Evolutionary conservation across 2,888 invertebrate genomes (phyloP), one percentile per base, ranked within the genome.

Genomic region (Perithous albicinctus): DNA sequence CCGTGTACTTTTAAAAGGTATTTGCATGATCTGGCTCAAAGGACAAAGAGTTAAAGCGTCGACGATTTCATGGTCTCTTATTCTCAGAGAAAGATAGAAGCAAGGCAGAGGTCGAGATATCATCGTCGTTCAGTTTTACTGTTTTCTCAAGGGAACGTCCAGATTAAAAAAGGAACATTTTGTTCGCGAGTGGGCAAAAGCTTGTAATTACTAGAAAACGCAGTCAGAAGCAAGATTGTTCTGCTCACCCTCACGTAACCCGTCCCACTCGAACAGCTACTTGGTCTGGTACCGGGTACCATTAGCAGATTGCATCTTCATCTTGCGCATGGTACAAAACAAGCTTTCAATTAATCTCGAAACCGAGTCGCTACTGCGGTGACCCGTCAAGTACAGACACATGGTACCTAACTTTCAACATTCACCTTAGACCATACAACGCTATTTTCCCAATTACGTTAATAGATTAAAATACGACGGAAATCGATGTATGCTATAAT

Each of bases 271-370:
- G 32, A 83, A 79, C 83, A 83, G 80, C 81, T 82, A 86, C 87
- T 88, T 82, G 79, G 86, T 87, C 88, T 86, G 85, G 79, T 86
- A 83, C 84, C 84, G 87, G 86, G 79, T 87, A 86, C 91, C 91
- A 91, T 91, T 91, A 91, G 91, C 86, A 89, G 88, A 91, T 91
- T 91, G 90, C 89, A 90, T 89, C 88, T 86, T 83, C 81, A 86
- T 84, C 83, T 86, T 82, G 79, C 85, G 74, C 70, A 70, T 80
- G 69, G 67, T 61, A 61, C 70, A 78, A 69, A 83, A 67, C 69
- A 82, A 80, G 77, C 81, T 83, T 82, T 86, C 85, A 84, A 85
- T 86, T 85, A 85, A 87, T 85, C 83, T 84, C 83, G 82, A 82
- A 85, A 83, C 80, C 82, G 85, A 80, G 79, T 86, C 84, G 86